Evolutionary conservation across 2,113 vertebrate genomes (phyloP), one percentile per base, ranked within the genome.

Genomic region (Microtus montanus): DNA sequence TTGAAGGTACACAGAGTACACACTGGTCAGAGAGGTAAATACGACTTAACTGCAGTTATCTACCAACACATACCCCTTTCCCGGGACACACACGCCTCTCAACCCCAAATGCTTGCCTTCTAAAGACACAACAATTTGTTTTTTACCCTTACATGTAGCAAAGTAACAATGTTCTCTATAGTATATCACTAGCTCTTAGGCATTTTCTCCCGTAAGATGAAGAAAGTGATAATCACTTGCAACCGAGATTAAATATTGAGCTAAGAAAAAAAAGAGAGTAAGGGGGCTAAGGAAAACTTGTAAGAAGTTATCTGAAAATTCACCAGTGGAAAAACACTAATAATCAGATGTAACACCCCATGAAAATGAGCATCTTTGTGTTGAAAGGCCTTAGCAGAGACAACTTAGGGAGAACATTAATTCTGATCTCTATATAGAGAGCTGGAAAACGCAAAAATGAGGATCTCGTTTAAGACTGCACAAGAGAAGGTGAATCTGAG

Each of bases 281-380:
- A 97, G 93, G 83, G 88, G 86, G 84, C 93, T 97, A 68, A 95
- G 89, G 93, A 97, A 93, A 96, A 98, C 96, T 97, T 90, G 87
- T 95, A 96, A 97, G 97, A 97, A 97, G 97, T 96, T 95, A 97
- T 96, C 96, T 97, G 95, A 98, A 92, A 82, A 82, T 44, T 77
- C 80, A 98, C 97, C 97, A 98, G 97, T 97, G 91, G 98, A 97
- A 97, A 97, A 97, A 97, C 95, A 97, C 93, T 96, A 97, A 97
- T 97, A 97, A 97, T 98, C 98, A 98, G 97, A 98, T 97, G 93
- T 95, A 95, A 96, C 98, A 96, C 3, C 3, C 96, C 89, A 85
- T 96, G 95, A 97, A 97, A 98, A 98, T 96, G 91, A 97, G 96
- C 97, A 83, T 94, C 96, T 98, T 97, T 98, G 96, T 96, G 61